phyloP scores from a whole-genome alignment of 2,113 vertebrate species.

The Lutjanus erythropterus region DNA sequence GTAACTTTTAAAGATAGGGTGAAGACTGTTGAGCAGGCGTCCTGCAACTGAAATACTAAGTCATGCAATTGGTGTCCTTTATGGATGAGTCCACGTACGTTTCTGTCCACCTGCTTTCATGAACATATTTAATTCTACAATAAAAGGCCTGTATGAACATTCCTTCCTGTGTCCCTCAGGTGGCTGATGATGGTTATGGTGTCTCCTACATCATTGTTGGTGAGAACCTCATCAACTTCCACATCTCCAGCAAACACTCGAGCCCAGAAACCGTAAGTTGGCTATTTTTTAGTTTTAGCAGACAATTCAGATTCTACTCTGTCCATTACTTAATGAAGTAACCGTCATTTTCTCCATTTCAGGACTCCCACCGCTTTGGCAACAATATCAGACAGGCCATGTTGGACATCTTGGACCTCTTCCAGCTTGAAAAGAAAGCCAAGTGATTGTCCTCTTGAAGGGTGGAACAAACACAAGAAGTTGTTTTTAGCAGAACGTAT shows the following conservation, averaged over 20 bases:
- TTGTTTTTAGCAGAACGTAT: constrained; percentile 30
- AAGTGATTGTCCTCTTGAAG: constrained; percentile 80
- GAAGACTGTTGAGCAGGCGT: neutral
- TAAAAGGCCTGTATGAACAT: neutral
- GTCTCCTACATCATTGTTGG: constrained; percentile 95
- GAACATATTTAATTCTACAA: neutral
- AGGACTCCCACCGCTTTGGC: constrained; percentile 97
- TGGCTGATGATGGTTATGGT: constrained; percentile 97
- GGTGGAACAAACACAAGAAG: constrained; percentile 33
- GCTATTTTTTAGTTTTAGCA: neutral
- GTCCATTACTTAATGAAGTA: neutral
- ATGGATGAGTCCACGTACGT: neutral
- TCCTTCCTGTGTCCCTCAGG: constrained; percentile 78
- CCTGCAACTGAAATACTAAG: neutral
- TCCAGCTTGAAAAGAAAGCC: constrained; percentile 83
- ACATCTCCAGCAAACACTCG: constrained; percentile 96
- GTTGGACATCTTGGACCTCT: constrained; percentile 89
- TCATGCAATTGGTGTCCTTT: neutral
- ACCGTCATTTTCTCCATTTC: neutral
- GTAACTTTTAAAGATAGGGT: neutral
- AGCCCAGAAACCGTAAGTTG: constrained; percentile 92
- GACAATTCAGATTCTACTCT: neutral
- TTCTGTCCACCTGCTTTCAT: neutral
- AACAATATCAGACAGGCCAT: constrained; percentile 89
- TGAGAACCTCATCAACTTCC: constrained; percentile 94